phyloP scores from a whole-genome alignment of 2,888 invertebrate species.

The Amiota minor region DNA sequence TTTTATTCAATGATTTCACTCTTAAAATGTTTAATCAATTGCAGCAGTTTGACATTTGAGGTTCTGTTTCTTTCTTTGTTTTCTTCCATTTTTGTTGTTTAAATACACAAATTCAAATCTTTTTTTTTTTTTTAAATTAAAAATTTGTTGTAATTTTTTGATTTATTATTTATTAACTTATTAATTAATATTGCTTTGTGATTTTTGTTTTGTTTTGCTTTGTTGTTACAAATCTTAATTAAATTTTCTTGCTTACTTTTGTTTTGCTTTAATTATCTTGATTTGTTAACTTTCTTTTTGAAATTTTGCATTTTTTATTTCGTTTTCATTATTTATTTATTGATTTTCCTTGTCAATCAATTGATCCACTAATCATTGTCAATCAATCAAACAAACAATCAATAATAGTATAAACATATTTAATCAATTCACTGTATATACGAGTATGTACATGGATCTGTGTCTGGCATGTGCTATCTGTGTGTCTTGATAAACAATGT shows the following conservation, averaged over 20 bases:
- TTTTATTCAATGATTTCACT: constrained; percentile 60
- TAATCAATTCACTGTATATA: too few species aligned
- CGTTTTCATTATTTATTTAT: too few species aligned
- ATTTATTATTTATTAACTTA: constrained; percentile 67
- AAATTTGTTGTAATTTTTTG: background rate
- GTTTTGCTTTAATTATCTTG: background rate
- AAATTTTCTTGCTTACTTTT: background rate
- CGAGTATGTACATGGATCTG: too few species aligned
- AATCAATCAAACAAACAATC: too few species aligned
- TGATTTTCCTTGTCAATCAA: too few species aligned
- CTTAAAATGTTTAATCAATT: constrained; percentile 67
- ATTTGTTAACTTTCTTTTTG: background rate
- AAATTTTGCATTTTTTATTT: too few species aligned
- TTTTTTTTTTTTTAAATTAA: constrained; percentile 33
- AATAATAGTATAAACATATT: too few species aligned
- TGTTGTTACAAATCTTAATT: constrained; percentile 20
- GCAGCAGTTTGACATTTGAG: constrained; percentile 65
- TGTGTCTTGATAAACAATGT: too few species aligned
- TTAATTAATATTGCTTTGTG: constrained; percentile 71
- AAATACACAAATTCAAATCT: constrained; percentile 39
- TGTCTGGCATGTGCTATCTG: too few species aligned
- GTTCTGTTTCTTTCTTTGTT: constrained; percentile 62
- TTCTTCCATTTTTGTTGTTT: constrained; percentile 45
- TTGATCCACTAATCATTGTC: too few species aligned
- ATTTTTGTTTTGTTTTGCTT: constrained; percentile 32